Base-by-base conservation (phyloP, 2,797 vertebrate genomes). In the Micromesistius poutassou region DNA sequence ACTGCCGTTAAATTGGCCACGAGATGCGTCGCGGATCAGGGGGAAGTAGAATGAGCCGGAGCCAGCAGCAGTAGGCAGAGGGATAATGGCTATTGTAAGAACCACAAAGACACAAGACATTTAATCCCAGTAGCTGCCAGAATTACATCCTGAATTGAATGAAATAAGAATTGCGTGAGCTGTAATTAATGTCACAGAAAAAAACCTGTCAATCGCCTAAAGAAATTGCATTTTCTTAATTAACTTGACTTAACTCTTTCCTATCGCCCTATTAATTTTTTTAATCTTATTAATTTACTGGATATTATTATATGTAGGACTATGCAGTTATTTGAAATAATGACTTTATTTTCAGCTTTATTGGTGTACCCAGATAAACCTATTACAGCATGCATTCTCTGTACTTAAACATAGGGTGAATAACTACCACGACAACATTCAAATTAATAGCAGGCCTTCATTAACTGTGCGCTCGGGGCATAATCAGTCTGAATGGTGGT, bases 171-270 rank as follows among this genome's bases (percentile, higher is more conserved):
- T 92, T 88, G 87, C 89, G 80, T 87, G 87, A 89, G 87, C 81
- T 77, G 86, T 91, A 93, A 93, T 93, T 93, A 94, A 93, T 92
- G 91, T 89, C 81, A 83, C 82, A 30, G 81, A 81, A 74, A 92
- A 92, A 94, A 93, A 8, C n/a, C 92, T 93, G 93, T 93, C 93
- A 92, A 93, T 92, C 87, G 81, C 82, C 87, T 88, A 91, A 91
- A 94, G 93, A 92, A 93, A 94, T 93, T 89, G 90, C 87, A 6
- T 93, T 94, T 94, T 93, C 91, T 88, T 86, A 92, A 89, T 93
- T 90, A 90, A 81, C 78, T 82, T 86, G 75, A 74, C 82, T 85
- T 83, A 83, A 84, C 87, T 87, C 82, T 78, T 38, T 76, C 78
- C 85, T 86, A 84, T n/a, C 31, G 77, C 68, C 79, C 84, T 31